Base-by-base conservation (phyloP, 2,888 invertebrate species). In the Callyntrura guangdongensis region DNA sequence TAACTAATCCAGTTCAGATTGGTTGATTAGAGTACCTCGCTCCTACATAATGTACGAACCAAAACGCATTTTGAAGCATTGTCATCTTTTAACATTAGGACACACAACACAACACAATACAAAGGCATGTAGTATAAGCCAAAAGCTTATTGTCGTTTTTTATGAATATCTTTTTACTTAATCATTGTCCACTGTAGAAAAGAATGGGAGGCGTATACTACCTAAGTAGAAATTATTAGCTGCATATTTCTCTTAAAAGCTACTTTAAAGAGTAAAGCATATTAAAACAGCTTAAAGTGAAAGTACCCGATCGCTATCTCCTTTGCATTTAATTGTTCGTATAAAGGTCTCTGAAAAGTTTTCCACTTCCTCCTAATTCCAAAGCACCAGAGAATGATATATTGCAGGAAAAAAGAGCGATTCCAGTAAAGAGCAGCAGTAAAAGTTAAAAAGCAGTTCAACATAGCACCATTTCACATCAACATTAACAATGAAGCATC, bases 301-400 rank as follows among this genome's bases (percentile, higher is more conserved):
- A 59, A 84, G 59, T 92, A 92, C 92, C 92, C 92, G 91, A 79
- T 92, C 92, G 74, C 64, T 72, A 27, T 85, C 85, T 88, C 90
- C 91, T 90, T 87, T 92, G 27, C 84, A 79, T 81, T 90, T 92
- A 53, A 93, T 84, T 59, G 89, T 91, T 88, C 93, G 90, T 36
- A 91, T 86, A 81, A 91, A 87, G 83, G 72, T 90, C 88, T 93
- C 93, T 11, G 91, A 89, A 64, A 92, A 85, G 85, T 92, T 92
- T 86, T 92, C 92, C 90, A 87, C 90, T 81, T 93, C 93, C 81
- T 93, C 93, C 93, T 92, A 20, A 74, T 56, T 20, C 27, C 45
- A 45, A 77, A 77, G 79, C n/a, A 27, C 20, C 20, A 14, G 12
- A 74, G 49, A n/a, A n/a, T 12, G 20, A 0, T 3, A 22, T 20